phyloP scores from a whole-genome alignment of 2,113 vertebrate genomes.

The Zapus hudsonius region DNA sequence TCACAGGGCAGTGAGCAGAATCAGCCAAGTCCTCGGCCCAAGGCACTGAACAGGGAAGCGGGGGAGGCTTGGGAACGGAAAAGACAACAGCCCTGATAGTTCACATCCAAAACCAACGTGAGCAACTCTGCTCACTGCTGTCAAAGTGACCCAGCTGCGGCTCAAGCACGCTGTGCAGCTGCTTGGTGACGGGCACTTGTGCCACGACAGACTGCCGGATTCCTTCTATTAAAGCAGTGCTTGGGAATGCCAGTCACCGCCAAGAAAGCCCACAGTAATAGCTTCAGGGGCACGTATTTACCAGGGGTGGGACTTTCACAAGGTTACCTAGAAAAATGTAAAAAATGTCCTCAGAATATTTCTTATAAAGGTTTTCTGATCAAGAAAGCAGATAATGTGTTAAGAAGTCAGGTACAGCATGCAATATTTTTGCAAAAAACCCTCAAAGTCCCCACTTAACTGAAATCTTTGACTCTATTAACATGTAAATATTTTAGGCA shows the following conservation, averaged over 20 bases:
- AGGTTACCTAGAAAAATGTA: slow-evolving; percentile 77
- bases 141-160: slow-evolving; percentile 48
- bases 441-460: neutral
- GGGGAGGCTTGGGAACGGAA: slow-evolving; percentile 52
- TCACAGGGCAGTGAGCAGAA: slow-evolving; percentile 76
- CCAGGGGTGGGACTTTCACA: slow-evolving; percentile 62
- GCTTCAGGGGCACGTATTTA: slow-evolving; percentile 20
- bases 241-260: slow-evolving; percentile 50
- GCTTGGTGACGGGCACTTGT: slow-evolving; percentile 65
- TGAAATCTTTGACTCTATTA: neutral
- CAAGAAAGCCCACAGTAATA: slow-evolving; percentile 71
- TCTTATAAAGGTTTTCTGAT: slow-evolving; percentile 80
- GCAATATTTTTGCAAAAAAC: neutral
- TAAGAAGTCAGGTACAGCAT: slow-evolving; percentile 74
- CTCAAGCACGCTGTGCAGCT: slow-evolving; percentile 57
- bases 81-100: slow-evolving; percentile 46
- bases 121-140: neutral
- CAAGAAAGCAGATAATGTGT: slow-evolving; percentile 77
- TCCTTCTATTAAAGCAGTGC: slow-evolving; percentile 77
- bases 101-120: slow-evolving; percentile 62
- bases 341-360: slow-evolving; percentile 69
- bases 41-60: too few species aligned
- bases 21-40: too few species aligned
- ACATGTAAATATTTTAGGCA: slow-evolving; percentile 17
- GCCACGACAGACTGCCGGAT: slow-evolving; percentile 71